A percentile compares a stretch with the other conserved stretches of the same genome.
Evolutionary conservation across 1,140 invertebrate species (phyloP).

Genomic region (Megathymus violae): DNA sequence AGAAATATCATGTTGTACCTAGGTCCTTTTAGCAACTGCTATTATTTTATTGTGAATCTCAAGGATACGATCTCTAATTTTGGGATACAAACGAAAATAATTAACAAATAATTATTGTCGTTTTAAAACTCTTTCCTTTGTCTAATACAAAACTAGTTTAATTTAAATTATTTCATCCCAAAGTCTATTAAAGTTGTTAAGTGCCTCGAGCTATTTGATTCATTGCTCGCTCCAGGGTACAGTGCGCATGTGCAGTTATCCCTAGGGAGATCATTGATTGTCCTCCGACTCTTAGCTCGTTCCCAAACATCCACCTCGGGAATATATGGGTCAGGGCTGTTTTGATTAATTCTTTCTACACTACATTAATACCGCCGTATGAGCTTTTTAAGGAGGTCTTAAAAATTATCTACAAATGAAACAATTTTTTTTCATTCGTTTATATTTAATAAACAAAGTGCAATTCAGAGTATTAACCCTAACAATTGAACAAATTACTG

Average conservation of each 20-base stretch:
- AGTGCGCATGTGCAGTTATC: constrained; percentile 79
- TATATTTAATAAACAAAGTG: constrained; percentile 84
- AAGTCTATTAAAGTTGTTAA: background rate
- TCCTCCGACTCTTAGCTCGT: constrained; percentile 56
- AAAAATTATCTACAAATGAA: constrained; percentile 55
- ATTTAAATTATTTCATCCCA: background rate
- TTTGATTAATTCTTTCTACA: constrained; percentile 19
- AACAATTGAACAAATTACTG: constrained; percentile 81
- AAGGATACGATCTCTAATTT: too few relatives aligned
- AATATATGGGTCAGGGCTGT: constrained; percentile 72
- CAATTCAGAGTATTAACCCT: constrained; percentile 82
- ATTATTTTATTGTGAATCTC: too few relatives aligned
- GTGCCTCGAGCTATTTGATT: background rate
- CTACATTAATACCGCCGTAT: background rate
- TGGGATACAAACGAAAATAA: too few relatives aligned
- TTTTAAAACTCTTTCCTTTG: too few relatives aligned
- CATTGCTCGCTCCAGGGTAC: constrained; percentile 11
- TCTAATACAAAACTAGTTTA: too few relatives aligned
- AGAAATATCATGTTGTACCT: too few relatives aligned
- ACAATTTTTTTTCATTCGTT: constrained; percentile 73
- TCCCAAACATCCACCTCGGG: constrained; percentile 45
- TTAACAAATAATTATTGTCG: too few relatives aligned
- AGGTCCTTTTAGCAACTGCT: too few relatives aligned
- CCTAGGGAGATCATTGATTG: constrained; percentile 79
- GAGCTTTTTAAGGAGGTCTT: background rate